Conservation (phyloP, 2,797 vertebrate genomes). For the Sandelia bainsii region DNA sequence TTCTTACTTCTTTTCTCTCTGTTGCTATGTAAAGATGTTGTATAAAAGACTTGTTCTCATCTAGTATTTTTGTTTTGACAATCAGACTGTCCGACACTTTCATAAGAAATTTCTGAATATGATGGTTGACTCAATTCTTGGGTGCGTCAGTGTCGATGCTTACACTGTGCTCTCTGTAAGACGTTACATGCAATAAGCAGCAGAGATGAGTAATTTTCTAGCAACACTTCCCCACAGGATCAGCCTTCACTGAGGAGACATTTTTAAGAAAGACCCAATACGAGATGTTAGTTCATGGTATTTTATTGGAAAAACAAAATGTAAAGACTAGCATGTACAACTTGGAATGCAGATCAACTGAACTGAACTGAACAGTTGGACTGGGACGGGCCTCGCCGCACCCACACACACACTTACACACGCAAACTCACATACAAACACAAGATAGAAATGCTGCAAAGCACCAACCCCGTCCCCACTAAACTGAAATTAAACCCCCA, state of each 20-base stretch:
- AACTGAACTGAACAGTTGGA: slow-evolving; percentile 80
- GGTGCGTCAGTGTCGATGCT: neutral
- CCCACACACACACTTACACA: slow-evolving; percentile 54
- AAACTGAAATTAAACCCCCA: slow-evolving; percentile 59
- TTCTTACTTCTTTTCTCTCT: neutral
- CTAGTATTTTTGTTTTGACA: too few relatives aligned
- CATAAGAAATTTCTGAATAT: neutral
- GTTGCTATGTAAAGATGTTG: neutral
- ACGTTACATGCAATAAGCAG: slow-evolving; percentile 25
- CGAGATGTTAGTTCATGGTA: slow-evolving; percentile 65
- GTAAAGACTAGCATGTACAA: slow-evolving; percentile 84
- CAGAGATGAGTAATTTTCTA: slow-evolving; percentile 50
- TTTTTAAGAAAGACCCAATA: neutral
- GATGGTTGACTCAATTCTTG: neutral
- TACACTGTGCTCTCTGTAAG: slow-evolving; percentile 16
- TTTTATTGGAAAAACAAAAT: slow-evolving; percentile 86
- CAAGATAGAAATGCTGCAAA: slow-evolving; percentile 75
- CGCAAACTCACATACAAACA: slow-evolving; percentile 58
- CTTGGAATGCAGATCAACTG: slow-evolving; percentile 84
- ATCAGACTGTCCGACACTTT: neutral
- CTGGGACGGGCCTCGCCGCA: slow-evolving; percentile 75
- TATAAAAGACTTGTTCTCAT: too few relatives aligned
- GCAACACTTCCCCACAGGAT: slow-evolving; percentile 30
- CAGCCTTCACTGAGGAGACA: neutral
- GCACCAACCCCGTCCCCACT: slow-evolving; percentile 67